Percentiles rank a stretch among this genome's conserved stretches.
phyloP scores from a whole-genome alignment of 2,113 vertebrate species.

The Copsychus sechellarum region DNA sequence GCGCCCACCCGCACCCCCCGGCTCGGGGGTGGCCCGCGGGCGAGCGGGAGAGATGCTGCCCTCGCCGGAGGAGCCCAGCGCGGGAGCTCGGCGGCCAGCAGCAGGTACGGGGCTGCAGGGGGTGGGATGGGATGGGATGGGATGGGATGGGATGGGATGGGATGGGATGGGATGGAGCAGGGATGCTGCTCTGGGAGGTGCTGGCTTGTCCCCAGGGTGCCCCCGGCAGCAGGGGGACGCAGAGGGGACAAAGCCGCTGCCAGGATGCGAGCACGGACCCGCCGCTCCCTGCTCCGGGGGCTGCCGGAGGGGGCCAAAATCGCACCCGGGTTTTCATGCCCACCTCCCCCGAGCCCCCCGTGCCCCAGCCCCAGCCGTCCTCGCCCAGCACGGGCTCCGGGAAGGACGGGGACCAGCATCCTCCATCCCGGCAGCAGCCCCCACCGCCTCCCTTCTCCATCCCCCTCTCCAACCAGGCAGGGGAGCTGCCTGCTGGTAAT shows the following conservation, averaged over 20 bases:
- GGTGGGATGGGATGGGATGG: not conserved
- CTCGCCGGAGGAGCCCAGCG: not conserved
- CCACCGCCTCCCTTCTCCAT: not conserved
- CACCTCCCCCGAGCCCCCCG: not conserved
- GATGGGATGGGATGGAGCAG: not conserved
- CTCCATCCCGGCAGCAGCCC: not conserved
- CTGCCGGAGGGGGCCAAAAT: not conserved
- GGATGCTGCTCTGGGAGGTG: not conserved
- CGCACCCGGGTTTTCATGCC: not conserved
- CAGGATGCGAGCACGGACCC: not conserved
- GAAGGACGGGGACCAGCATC: not conserved
- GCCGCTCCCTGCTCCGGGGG: not conserved
- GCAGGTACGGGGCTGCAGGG: not conserved
- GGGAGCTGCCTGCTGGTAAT: not conserved
- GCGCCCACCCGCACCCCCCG: not conserved
- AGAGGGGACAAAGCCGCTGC: not conserved
- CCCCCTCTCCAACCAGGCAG: not conserved
- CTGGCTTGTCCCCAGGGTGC: not conserved
- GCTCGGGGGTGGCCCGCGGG: not conserved
- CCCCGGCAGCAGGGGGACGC: not conserved
- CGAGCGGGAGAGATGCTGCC: not conserved
- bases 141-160: too few species aligned
- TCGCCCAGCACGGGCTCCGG: not conserved
- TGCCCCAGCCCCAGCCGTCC: not conserved
- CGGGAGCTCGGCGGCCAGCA: not conserved